Evolutionary conservation across 2,888 invertebrate species (phyloP), one percentile per base, ranked within the genome.

Genomic region (Chymomyza amoena): DNA sequence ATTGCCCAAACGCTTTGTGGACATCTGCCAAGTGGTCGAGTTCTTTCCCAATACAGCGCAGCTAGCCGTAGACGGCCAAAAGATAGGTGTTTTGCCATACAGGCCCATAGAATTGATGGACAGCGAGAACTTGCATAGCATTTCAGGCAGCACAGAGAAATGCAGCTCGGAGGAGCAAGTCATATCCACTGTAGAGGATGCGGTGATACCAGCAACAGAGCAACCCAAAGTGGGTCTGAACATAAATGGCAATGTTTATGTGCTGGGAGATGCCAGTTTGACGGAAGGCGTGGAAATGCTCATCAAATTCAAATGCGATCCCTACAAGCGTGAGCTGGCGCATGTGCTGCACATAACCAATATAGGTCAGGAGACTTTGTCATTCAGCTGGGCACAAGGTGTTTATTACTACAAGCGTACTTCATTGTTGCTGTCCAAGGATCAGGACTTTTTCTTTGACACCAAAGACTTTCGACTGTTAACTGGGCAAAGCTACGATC

Each of bases 401-500:
- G 62, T 80, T 0, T 90, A 81, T 51, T 90, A 71, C 66, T 75
- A 72, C 57, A 89, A 87, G 32, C 79, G 73, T 4, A 70, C 72
- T 0, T 62, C 74, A 0, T 67, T 90, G 16, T 70, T 88, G 13
- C 72, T 83, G 62, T 75, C 84, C 13, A 57, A 20, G 10, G 89
- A 88, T 66, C 75, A 84, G 13, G 90, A 90, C 65, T 90, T 90
- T 54, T 20, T 84, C 0, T 89, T 90, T 36, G 81, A 90, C 57
- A 70, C 69, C 0, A 71, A 72, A 0, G 76, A 76, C 7, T 90
- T 90, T 67, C 87, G 90, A 0, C 69, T 90, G 6, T 56, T 64
- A 0, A 57, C 76, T 0, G 84, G 87, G 0, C 79, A 90, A 39
- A 32, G 20, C 16, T 74, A 74, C 0, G 75, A 78, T 6, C 25